Conservation (phyloP, 2,888 invertebrate species). For the Chorisops tibialis region DNA sequence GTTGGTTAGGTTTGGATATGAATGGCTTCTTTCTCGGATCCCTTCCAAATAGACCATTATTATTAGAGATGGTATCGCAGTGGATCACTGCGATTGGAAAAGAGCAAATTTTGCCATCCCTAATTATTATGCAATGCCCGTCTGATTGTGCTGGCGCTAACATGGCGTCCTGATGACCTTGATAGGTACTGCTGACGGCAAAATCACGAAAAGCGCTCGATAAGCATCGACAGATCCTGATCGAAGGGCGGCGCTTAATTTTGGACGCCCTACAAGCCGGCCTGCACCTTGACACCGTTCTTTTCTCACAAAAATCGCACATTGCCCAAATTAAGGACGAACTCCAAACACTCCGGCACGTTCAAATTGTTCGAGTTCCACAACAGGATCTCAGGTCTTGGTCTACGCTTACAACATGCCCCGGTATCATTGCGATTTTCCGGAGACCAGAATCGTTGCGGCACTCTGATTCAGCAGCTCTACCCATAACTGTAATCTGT, state of each 20-base stretch:
- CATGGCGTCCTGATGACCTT: too few species aligned
- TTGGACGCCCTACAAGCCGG: slow-evolving; percentile 73
- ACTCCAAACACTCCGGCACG: slow-evolving; percentile 53
- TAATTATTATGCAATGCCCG: too few species aligned
- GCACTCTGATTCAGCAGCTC: not conserved
- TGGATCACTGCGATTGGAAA: too few species aligned
- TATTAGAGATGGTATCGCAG: too few species aligned
- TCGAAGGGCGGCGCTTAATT: slow-evolving; percentile 81
- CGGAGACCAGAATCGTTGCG: slow-evolving; percentile 36
- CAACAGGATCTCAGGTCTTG: slow-evolving; percentile 75
- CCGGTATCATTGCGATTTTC: slow-evolving; percentile 76
- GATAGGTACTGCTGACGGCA: too few species aligned
- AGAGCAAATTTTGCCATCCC: too few species aligned
- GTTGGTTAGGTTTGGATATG: too few species aligned
- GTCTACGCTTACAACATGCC: slow-evolving; percentile 76
- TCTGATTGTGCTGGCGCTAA: too few species aligned
- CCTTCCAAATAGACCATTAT: too few species aligned
- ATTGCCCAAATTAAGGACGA: slow-evolving; percentile 54
- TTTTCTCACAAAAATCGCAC: slow-evolving; percentile 67
- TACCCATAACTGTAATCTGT: slow-evolving; percentile 77
- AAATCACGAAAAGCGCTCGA: slow-evolving; percentile 44
- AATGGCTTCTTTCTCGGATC: too few species aligned
- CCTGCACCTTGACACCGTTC: slow-evolving; percentile 61
- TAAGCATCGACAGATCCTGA: slow-evolving; percentile 53
- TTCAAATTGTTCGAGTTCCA: slow-evolving; percentile 69